phyloP scores from a whole-genome alignment of 2,888 invertebrate species.

The Phrixothrix hirtus region DNA sequence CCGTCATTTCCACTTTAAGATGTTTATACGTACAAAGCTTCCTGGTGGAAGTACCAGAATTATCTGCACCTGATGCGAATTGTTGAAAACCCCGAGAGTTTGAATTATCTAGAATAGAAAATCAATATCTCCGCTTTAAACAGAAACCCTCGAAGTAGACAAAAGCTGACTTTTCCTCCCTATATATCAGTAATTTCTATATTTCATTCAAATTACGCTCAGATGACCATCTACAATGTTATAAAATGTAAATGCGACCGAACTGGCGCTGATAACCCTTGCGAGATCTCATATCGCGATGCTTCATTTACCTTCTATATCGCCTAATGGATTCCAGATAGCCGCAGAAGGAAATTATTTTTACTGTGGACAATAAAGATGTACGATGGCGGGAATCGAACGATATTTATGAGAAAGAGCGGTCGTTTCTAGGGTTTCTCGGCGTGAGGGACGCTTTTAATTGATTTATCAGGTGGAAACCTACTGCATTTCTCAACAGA shows the following conservation, averaged over 20 bases:
- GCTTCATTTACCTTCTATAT: constrained; percentile 54
- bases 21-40: constrained; percentile 9
- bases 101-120: constrained; percentile 7
- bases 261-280: constrained; percentile 50
- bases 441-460: constrained; percentile 38
- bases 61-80: constrained; percentile 12
- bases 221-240: constrained; percentile 53
- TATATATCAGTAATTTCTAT: constrained; percentile 19
- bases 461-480: constrained; percentile 57
- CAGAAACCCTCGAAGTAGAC: constrained; percentile 13
- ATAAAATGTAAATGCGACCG: constrained; percentile 53
- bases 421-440: constrained; percentile 35
- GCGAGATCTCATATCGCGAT: constrained; percentile 46
- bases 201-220: constrained; percentile 49
- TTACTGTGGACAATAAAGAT: constrained; percentile 48
- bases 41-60: not conserved
- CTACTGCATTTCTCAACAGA: constrained; percentile 44
- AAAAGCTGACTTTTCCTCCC: constrained; percentile 15
- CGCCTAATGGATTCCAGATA: constrained; percentile 46
- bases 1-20: constrained; percentile 13
- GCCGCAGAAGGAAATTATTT: constrained; percentile 42
- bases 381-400: constrained; percentile 39
- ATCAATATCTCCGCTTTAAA: constrained; percentile 6
- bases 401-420: constrained; percentile 44
- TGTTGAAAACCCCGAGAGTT: not conserved